Conservation (phyloP, 2,797 vertebrate genomes). For the Podargus strigoides region DNA sequence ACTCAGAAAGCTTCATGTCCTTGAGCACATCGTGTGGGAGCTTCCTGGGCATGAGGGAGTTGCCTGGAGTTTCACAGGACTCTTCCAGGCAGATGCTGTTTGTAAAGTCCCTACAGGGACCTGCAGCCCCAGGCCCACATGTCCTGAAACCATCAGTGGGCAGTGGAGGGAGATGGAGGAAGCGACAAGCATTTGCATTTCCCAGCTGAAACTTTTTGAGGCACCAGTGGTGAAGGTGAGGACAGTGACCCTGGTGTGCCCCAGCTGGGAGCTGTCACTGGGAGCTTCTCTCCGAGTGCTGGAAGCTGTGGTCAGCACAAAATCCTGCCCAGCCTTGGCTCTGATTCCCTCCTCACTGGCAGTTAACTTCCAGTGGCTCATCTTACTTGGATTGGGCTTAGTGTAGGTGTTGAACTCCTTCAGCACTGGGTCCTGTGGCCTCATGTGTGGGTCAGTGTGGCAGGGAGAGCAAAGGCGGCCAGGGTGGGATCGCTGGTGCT, state of each 20-base stretch:
- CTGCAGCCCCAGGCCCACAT: neutral
- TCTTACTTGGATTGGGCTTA: neutral
- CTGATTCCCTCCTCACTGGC: neutral
- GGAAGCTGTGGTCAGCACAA: neutral
- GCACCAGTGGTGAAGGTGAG: neutral
- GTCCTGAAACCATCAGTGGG: neutral
- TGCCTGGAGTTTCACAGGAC: neutral
- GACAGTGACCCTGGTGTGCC: neutral
- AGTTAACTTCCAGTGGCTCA: neutral
- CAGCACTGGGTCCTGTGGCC: too few species aligned
- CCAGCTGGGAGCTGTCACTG: neutral
- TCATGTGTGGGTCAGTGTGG: fast-evolving
- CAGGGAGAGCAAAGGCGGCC: neutral
- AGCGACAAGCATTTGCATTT: neutral
- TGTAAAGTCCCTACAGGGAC: neutral
- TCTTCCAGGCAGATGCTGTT: neutral
- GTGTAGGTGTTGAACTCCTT: neutral
- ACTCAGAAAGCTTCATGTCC: neutral
- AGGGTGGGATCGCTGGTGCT: too few species aligned
- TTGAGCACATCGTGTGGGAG: neutral
- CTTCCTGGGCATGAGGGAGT: neutral
- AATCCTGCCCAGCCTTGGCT: neutral
- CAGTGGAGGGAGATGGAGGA: neutral
- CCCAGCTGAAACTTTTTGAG: neutral
- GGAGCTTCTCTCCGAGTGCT: neutral